phyloP scores from a whole-genome alignment of 2,113 vertebrate genomes.

The Cygnus buccinator region DNA sequence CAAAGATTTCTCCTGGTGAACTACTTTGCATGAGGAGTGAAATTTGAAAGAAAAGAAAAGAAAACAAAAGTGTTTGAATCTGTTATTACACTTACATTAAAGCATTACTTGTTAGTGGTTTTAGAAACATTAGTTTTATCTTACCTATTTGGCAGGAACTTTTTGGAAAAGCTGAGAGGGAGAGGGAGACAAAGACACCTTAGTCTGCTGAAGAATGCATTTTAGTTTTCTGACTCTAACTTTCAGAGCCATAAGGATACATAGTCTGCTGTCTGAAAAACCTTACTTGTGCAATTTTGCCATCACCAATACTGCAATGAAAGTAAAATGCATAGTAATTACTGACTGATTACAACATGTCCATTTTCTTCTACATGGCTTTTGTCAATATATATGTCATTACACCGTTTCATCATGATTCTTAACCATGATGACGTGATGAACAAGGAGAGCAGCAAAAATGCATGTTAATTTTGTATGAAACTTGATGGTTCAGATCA shows the following conservation, averaged over 20 bases:
- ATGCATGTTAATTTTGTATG: not conserved
- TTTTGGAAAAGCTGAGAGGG: not conserved
- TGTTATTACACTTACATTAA: not conserved
- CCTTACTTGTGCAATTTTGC: not conserved
- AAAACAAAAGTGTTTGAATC: not conserved
- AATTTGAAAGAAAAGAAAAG: not conserved
- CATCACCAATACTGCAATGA: not conserved
- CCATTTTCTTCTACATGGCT: not conserved
- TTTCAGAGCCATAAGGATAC: not conserved
- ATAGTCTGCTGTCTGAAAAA: not conserved
- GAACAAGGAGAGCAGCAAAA: not conserved
- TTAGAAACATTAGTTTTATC: not conserved
- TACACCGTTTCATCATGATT: not conserved
- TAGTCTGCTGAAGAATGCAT: not conserved
- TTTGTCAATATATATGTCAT: not conserved
- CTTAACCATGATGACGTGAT: not conserved
- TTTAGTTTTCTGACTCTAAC: not conserved
- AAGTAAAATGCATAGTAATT: not conserved
- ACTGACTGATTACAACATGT: not conserved
- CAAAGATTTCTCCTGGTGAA: not conserved
- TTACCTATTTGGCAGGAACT: not conserved
- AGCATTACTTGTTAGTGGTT: not conserved
- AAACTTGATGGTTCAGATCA: not conserved
- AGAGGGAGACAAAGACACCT: not conserved
- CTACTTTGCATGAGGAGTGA: not conserved